phyloP scores from a whole-genome alignment of 1,140 invertebrate genomes.

The Contarinia nasturtii region DNA sequence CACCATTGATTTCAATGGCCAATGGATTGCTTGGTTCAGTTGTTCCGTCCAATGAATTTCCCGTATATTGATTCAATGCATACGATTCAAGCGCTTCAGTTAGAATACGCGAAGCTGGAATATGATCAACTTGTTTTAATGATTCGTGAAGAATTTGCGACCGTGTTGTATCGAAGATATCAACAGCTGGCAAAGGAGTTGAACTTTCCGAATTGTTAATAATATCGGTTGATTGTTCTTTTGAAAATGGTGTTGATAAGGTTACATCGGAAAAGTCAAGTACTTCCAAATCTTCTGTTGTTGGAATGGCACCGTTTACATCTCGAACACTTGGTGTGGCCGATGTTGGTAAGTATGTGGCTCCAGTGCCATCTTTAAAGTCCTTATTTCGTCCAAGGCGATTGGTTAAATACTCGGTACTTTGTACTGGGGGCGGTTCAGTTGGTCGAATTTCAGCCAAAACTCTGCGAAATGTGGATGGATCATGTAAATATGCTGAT shows the following conservation, averaged over 20 bases:
- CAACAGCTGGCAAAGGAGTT: not conserved
- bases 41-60: conserved; percentile 5
- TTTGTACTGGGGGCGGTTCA: conserved; percentile 36
- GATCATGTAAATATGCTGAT: conserved; percentile 61
- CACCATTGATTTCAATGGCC: conserved; percentile 25
- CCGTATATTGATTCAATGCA: not conserved
- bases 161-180: conserved; percentile 10
- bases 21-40: conserved; percentile 20
- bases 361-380: conserved; percentile 17
- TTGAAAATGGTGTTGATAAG: conserved; percentile 13
- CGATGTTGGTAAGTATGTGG: conserved; percentile 19
- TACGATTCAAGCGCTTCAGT: conserved; percentile 5
- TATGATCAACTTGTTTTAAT: conserved; percentile 9
- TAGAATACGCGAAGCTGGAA: conserved; percentile 9
- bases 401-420: not conserved
- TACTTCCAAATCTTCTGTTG: conserved; percentile 49
- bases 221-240: conserved; percentile 3
- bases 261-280: conserved; percentile 51
- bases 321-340: conserved; percentile 14
- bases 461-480: conserved; percentile 52
- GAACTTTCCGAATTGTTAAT: not conserved
- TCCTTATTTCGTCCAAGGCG: conserved; percentile 8
- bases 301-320: conserved; percentile 27
- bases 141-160: conserved; percentile 10
- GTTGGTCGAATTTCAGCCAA: conserved; percentile 56